phyloP scores from a whole-genome alignment of 2,797 vertebrate genomes.

The Darevskia mixta region DNA sequence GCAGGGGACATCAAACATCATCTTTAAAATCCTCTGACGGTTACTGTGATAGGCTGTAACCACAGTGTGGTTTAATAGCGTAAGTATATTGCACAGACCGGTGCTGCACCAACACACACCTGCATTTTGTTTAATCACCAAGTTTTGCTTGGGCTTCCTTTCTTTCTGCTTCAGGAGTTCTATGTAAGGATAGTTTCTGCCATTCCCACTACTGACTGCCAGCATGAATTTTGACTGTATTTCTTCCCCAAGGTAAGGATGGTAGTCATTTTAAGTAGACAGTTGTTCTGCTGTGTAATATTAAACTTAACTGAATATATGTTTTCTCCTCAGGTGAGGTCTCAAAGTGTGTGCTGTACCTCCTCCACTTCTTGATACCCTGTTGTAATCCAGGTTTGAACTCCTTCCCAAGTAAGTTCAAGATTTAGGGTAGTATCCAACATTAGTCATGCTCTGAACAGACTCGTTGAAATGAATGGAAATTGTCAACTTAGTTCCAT shows the following conservation, averaged over 20 bases:
- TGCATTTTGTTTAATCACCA: neutral
- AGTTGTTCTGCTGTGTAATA: neutral
- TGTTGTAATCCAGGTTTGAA: slow-evolving; percentile 13
- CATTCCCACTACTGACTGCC: neutral
- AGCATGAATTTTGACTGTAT: neutral
- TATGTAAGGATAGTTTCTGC: neutral
- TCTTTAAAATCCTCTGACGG: neutral
- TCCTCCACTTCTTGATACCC: slow-evolving; percentile 45
- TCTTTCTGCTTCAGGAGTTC: slow-evolving; percentile 29
- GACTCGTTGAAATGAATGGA: no score
- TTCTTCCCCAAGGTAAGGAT: slow-evolving; percentile 25
- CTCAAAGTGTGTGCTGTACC: slow-evolving; percentile 13
- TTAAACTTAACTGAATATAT: slow-evolving; percentile 13
- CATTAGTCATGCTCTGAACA: no score
- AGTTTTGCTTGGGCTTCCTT: neutral
- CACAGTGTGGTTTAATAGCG: neutral
- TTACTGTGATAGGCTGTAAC: neutral
- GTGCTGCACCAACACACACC: neutral
- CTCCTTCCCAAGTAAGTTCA: slow-evolving; percentile 50
- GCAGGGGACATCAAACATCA: slow-evolving; percentile 5
- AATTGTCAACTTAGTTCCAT: no score
- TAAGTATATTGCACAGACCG: neutral
- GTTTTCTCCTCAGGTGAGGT: slow-evolving; percentile 30
- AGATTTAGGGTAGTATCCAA: neutral
- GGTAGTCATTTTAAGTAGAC: slow-evolving; percentile 9